phyloP scores from a whole-genome alignment of 2,797 vertebrate genomes.

The Diplodus sargus region DNA sequence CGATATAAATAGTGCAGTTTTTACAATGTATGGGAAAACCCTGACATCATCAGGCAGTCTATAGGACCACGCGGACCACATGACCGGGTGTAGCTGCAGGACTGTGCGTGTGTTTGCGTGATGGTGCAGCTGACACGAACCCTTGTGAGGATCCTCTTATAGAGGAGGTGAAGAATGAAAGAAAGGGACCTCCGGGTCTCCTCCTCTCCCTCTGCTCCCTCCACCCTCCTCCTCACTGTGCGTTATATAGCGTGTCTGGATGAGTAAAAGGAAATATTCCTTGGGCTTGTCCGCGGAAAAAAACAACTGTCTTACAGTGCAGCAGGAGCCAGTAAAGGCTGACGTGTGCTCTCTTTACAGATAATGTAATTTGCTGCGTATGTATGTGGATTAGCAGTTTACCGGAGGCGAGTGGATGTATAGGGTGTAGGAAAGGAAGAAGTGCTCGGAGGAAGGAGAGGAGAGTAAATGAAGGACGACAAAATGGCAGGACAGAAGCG shows the following conservation, averaged over 20 bases:
- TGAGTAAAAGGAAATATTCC: constrained; percentile 30
- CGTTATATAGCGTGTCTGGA: not conserved
- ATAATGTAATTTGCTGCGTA: constrained; percentile 56
- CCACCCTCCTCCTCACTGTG: not conserved
- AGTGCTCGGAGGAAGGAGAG: constrained; percentile 19
- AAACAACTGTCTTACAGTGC: constrained; percentile 1
- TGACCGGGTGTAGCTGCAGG: constrained; percentile 35
- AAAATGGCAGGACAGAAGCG: constrained; percentile 50
- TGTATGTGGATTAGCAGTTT: constrained; percentile 47
- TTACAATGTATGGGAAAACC: not conserved
- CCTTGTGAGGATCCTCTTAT: constrained; percentile 51
- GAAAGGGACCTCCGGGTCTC: constrained; percentile 69
- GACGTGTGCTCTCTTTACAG: constrained; percentile 18
- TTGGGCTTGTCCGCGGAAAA: constrained; percentile 22
- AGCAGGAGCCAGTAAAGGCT: not conserved
- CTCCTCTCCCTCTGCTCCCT: constrained; percentile 4
- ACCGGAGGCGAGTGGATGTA: constrained; percentile 11
- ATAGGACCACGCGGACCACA: constrained; percentile 26
- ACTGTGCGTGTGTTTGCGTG: constrained; percentile 74
- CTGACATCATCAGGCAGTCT: constrained; percentile 9
- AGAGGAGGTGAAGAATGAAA: constrained; percentile 45
- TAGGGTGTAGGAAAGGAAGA: constrained; percentile 18
- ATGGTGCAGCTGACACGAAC: constrained; percentile 28
- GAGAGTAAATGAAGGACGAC: constrained; percentile 55
- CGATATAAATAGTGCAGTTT: not conserved